These are phyloP conservation scores for Acleris cristana DNA, from an alignment of 2,888 invertebrate genomes.

Conservation along the genomic window DNA sequence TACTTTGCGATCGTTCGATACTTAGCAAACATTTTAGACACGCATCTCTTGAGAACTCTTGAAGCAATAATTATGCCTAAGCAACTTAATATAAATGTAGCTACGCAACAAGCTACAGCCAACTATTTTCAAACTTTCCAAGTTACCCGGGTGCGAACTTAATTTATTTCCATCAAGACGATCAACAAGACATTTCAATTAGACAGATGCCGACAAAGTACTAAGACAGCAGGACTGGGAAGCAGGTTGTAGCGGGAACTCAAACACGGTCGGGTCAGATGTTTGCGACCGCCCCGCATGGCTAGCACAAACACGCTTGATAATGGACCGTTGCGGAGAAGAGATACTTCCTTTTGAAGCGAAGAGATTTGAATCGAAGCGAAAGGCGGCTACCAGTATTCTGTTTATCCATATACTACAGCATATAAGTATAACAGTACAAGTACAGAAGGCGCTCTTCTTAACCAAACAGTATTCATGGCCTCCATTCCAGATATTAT, in stretches of 20 bases:
- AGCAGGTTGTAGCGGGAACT: conserved; percentile 28
- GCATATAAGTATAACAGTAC: background rate
- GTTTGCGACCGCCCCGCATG: conserved; percentile 35
- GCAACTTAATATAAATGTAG: background rate
- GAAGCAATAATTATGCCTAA: background rate
- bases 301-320: conserved; percentile 18
- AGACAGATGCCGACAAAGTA: conserved; percentile 33
- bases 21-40: too few species aligned
- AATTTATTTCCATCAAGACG: conserved; percentile 31
- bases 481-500: background rate
- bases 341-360: conserved; percentile 1
- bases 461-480: background rate
- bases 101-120: conserved; percentile 13
- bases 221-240: conserved; percentile 26
- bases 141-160: conserved; percentile 13
- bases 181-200: conserved; percentile 36
- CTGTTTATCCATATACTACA: conserved; percentile 2
- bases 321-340: conserved; percentile 13
- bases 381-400: background rate
- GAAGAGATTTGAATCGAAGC: conserved; percentile 10
- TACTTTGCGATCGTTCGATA: too few species aligned
- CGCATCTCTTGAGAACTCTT: background rate
- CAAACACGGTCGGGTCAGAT: conserved; percentile 32
- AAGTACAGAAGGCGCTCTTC: background rate
- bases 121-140: conserved; percentile 27